Conservation (phyloP, 2,797 vertebrate species). For the Clarias pachynema region DNA sequence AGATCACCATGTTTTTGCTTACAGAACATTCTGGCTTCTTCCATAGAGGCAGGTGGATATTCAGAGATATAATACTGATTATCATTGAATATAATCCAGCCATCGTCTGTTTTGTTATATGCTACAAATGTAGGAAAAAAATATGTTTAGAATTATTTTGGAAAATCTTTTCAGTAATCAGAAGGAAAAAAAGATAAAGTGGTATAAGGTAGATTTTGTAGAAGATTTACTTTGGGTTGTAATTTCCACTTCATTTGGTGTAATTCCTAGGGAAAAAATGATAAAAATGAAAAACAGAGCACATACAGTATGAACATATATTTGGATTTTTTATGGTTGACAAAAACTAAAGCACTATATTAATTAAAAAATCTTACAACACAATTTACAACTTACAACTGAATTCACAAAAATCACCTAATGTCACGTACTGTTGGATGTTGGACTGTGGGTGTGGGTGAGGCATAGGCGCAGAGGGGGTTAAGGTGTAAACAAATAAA, state of each 20-base stretch:
- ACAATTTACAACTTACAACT: not conserved
- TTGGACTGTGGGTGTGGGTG: too few species aligned
- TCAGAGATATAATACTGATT: slow-evolving; percentile 83
- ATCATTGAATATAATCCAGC: slow-evolving; percentile 82
- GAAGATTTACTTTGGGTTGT: slow-evolving; percentile 73
- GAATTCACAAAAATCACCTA: not conserved
- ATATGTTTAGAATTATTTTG: not conserved
- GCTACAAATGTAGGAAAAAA: slow-evolving; percentile 68
- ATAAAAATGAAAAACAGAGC: slow-evolving; percentile 44
- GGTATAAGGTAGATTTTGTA: not conserved
- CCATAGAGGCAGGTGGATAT: slow-evolving; percentile 66
- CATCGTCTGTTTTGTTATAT: slow-evolving; percentile 79
- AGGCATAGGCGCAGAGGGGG: too few species aligned
- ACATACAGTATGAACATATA: not conserved
- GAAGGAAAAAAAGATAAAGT: not conserved
- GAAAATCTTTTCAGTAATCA: not conserved
- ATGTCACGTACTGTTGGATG: too few species aligned
- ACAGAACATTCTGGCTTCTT: slow-evolving; percentile 82
- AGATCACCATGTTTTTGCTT: slow-evolving; percentile 82
- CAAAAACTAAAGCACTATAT: not conserved
- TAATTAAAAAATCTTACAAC: not conserved
- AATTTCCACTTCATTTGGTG: slow-evolving; percentile 76
- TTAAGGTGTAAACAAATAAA: too few species aligned
- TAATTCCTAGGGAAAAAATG: slow-evolving; percentile 74
- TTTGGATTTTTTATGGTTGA: not conserved